Conservation (phyloP, 2,113 vertebrate genomes). For the Pygathrix nemaeus region DNA sequence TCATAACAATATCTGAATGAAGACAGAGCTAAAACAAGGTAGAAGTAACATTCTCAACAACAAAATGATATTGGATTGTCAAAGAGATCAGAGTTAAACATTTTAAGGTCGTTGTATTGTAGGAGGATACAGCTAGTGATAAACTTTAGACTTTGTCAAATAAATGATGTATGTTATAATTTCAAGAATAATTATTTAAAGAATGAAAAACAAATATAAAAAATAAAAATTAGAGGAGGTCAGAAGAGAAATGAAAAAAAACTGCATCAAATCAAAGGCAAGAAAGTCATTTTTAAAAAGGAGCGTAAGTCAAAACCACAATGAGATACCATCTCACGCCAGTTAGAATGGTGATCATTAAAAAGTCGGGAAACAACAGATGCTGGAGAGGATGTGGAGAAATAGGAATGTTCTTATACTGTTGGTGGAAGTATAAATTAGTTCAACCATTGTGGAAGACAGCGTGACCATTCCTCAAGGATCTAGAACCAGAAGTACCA, state of each 20-base stretch:
- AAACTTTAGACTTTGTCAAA: conserved; percentile 13
- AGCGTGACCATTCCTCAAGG: too few species aligned
- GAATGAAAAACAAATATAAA: conserved; percentile 26
- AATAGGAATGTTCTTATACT: too few species aligned
- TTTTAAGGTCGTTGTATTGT: not conserved
- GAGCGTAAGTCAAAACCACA: not conserved
- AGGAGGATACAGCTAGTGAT: not conserved
- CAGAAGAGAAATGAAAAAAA: not conserved
- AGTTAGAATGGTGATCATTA: too few species aligned
- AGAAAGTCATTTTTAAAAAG: not conserved
- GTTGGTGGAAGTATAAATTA: too few species aligned
- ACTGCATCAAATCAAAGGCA: not conserved
- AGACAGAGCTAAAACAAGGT: not conserved
- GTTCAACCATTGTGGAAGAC: too few species aligned
- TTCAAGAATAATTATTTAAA: conserved; percentile 36
- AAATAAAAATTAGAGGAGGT: not conserved
- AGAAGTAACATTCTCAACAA: not conserved
- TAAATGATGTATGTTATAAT: not conserved
- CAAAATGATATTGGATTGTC: not conserved
- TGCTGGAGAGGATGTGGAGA: too few species aligned
- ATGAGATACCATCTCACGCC: too few species aligned
- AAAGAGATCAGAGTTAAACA: not conserved
- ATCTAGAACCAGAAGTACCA: too few species aligned
- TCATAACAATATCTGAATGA: not conserved
- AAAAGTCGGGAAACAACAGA: too few species aligned